Evolutionary conservation across 37 sponge, comb jelly and placozoan species (phyloP), one percentile per base, ranked within the genome.

Genomic region (Halichondria panicea): DNA sequence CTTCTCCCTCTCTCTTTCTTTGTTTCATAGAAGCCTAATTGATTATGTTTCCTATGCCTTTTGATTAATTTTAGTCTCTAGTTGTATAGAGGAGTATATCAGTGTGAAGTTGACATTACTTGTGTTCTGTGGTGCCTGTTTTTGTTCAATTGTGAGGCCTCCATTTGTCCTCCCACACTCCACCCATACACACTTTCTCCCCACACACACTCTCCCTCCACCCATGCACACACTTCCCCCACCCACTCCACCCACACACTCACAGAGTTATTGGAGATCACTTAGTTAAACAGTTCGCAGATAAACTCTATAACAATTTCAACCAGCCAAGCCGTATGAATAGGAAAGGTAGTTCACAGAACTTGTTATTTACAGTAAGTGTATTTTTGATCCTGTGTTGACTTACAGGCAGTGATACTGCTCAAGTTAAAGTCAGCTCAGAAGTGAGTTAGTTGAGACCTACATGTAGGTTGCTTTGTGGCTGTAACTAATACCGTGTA

Each of bases 241-340:
- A 9, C 9, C 50, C 50, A 58, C 60, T n/a, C 6, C 24, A 25
- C 60, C 60, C n/a, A 27, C 72, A 35, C n/a, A 11, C 37, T 30
- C 30, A 28, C 50, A 62, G 63, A n/a, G 15, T 63, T 12, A 48
- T 45, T 75, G 76, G 34, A 44, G 76, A 75, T 63, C 53, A 75
- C 48, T 24, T 63, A 6, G 22, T 61, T 32, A 75, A 22, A 36
- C 40, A 65, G 57, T 77, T 77, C 43, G 78, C 43, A 6, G 64
- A 66, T 22, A 3, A 31, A 43, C 64, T 77, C 30, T 63, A 77
- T 45, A 40, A 30, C 35, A 55, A 72, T 8, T 72, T 38, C 40
- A 72, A 72, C 39, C 58, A 24, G 12, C 73, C 73, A 5, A 35
- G 58, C 1, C 54, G 71, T 7, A 63, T 39, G 65, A 37, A 33